Evolutionary conservation across 2,888 invertebrate genomes (phyloP).

Genomic region (Stomorhina lunata): DNA sequence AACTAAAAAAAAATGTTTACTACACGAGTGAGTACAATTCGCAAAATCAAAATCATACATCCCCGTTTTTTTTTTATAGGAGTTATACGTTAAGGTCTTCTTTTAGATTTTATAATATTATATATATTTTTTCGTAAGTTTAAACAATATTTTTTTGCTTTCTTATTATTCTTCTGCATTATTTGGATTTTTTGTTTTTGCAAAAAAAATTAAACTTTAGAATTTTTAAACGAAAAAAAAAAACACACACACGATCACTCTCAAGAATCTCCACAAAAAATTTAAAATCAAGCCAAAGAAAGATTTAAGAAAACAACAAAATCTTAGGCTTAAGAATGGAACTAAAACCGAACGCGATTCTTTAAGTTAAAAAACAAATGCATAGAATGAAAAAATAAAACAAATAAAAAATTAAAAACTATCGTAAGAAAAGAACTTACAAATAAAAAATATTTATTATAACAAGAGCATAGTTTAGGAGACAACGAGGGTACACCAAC

Average conservation of each 20-base stretch:
- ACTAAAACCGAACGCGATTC: constrained; percentile 40
- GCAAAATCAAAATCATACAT: constrained; percentile 1
- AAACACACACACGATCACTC: not conserved
- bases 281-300: not conserved
- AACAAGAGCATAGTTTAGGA: constrained; percentile 41
- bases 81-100: constrained; percentile 43
- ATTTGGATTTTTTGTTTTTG: constrained; percentile 36
- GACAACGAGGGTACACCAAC: constrained; percentile 10
- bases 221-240: not conserved
- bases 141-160: not conserved
- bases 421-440: constrained; percentile 50
- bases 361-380: constrained; percentile 38
- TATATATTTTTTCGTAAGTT: not conserved
- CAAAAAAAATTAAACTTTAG: constrained; percentile 15
- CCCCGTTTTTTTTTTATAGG: too few relatives aligned
- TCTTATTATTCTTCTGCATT: constrained; percentile 22
- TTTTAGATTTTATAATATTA: not conserved
- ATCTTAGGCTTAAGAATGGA: constrained; percentile 1
- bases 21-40: not conserved
- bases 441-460: constrained; percentile 37
- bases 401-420: constrained; percentile 48
- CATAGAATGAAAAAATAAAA: constrained; percentile 24
- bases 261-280: constrained; percentile 13
- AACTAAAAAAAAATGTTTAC: too few relatives aligned
- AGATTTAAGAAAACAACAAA: not conserved